Conservation (phyloP, 2,113 vertebrate species). For the Tautogolabrus adspersus region DNA sequence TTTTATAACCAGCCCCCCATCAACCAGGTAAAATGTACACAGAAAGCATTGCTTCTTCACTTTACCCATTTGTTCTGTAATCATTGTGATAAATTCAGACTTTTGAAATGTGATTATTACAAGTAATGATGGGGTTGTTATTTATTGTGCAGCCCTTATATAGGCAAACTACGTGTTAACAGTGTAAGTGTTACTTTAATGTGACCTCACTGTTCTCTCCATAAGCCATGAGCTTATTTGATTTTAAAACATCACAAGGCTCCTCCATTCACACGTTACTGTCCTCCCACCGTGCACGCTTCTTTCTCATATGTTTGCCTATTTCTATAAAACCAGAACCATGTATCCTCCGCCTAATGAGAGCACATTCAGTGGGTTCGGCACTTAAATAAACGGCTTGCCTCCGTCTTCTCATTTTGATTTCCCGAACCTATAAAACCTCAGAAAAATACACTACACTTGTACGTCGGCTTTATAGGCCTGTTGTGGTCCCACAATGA, state of each 20-base stretch:
- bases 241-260: not conserved
- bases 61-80: too few relatives aligned
- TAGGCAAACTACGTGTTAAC: too few relatives aligned
- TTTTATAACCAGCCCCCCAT: too few relatives aligned
- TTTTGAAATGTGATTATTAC: too few relatives aligned
- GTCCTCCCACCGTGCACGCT: not conserved
- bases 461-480: conserved; percentile 34
- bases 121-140: too few relatives aligned
- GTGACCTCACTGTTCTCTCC: not conserved
- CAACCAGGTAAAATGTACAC: too few relatives aligned
- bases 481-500: conserved; percentile 49
- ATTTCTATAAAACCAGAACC: not conserved
- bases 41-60: too few relatives aligned
- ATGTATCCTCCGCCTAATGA: conserved; percentile 16
- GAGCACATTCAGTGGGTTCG: conserved; percentile 1
- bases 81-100: too few relatives aligned
- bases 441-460: conserved; percentile 44
- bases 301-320: not conserved
- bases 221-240: not conserved
- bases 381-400: not conserved
- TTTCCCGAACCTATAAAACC: conserved; percentile 42
- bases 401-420: conserved; percentile 29
- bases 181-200: not conserved
- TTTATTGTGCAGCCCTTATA: too few relatives aligned
- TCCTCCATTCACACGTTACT: not conserved